These are phyloP conservation scores for Paramacrobiotus metropolitanus DNA, from an alignment of 1,140 invertebrate genomes.

Conservation along the genomic window DNA sequence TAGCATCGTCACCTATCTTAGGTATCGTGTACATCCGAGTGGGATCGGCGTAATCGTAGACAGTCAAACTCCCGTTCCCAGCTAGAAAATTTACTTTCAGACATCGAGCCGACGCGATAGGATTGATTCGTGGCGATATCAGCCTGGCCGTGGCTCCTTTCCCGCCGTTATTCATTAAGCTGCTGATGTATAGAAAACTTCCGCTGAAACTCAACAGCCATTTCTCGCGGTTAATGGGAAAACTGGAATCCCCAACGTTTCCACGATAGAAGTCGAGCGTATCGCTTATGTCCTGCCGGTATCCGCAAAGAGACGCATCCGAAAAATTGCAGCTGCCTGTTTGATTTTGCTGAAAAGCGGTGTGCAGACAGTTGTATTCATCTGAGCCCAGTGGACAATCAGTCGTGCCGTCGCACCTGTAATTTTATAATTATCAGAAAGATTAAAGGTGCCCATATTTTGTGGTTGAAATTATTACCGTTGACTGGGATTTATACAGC, in stretches of 20 bases:
- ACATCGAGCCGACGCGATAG: not conserved
- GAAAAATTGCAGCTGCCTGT: not conserved
- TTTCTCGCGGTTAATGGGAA: not conserved
- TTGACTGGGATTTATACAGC: not conserved
- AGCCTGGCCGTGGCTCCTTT: not conserved
- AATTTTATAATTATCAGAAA: not conserved
- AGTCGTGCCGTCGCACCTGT: not conserved
- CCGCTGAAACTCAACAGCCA: not conserved
- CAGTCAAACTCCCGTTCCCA: not conserved
- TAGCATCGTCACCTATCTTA: too few species aligned
- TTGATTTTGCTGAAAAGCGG: not conserved
- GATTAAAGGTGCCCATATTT: too few species aligned
- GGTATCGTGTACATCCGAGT: too few species aligned
- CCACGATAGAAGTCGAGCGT: not conserved
- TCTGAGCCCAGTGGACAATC: not conserved
- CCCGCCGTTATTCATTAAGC: not conserved
- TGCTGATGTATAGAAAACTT: not conserved
- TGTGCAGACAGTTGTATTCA: not conserved
- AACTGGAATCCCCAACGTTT: not conserved
- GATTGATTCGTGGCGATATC: not conserved
- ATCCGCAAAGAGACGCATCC: not conserved
- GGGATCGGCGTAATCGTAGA: not conserved
- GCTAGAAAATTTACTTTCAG: not conserved
- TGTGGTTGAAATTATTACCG: not conserved
- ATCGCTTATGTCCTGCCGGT: not conserved